These are phyloP conservation scores for Bruchidius siliquastri DNA, from an alignment of 2,888 invertebrate species.

Conservation along the genomic window DNA sequence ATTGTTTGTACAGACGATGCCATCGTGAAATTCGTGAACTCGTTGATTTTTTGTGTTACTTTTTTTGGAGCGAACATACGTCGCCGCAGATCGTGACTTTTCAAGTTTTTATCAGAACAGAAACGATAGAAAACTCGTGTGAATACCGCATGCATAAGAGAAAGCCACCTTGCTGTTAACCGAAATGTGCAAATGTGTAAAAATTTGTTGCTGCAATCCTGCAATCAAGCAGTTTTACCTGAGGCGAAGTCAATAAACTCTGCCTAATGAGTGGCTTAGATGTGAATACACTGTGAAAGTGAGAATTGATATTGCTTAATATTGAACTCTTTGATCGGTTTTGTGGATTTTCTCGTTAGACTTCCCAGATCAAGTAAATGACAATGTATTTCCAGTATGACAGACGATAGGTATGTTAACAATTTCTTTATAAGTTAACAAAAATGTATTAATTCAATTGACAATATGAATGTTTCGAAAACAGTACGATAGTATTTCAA, in stretches of 20 bases:
- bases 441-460: constrained; percentile 1
- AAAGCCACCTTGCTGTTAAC: constrained; percentile 7
- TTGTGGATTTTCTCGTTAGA: background rate
- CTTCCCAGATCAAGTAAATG: constrained; percentile 6
- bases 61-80: constrained; percentile 15
- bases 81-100: constrained; percentile 7
- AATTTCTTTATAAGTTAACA: constrained; percentile 3
- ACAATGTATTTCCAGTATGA: background rate
- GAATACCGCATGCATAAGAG: background rate
- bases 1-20: constrained; percentile 37
- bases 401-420: constrained; percentile 11
- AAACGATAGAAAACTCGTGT: constrained; percentile 1
- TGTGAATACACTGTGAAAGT: constrained; percentile 42
- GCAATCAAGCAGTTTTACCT: constrained; percentile 28
- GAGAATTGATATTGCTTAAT: constrained; percentile 44
- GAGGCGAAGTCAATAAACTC: constrained; percentile 48
- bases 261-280: constrained; percentile 44
- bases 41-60: constrained; percentile 31
- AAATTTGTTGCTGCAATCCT: constrained; percentile 12
- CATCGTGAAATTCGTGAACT: constrained; percentile 22
- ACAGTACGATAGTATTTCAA: background rate
- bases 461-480: background rate
- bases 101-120: constrained; percentile 2
- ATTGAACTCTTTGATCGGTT: constrained; percentile 6
- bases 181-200: constrained; percentile 19